These are phyloP conservation scores for Petrocephalus microphthalmus DNA, from an alignment of 2,113 vertebrate species.

Conservation along the genomic window DNA sequence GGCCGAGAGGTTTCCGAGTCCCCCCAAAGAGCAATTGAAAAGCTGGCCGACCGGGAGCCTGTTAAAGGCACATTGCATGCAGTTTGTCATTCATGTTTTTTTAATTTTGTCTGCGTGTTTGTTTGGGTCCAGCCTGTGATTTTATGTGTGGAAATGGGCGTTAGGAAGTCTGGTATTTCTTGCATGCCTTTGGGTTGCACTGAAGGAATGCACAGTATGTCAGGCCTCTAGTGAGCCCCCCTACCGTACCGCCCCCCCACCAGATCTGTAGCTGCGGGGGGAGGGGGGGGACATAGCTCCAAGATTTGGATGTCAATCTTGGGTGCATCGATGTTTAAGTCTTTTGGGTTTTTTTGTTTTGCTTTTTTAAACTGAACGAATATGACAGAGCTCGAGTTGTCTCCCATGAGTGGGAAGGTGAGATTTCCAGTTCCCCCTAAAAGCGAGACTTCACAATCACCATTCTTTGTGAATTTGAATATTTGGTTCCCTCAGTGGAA, in stretches of 20 bases:
- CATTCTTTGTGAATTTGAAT: background rate
- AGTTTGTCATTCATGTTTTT: background rate
- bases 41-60: background rate
- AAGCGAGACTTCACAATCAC: background rate
- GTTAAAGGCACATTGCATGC: conserved; percentile 13
- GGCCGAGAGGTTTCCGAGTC: conserved; percentile 27
- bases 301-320: background rate
- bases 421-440: background rate
- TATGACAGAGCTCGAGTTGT: background rate
- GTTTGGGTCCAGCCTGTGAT: conserved; percentile 11
- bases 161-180: conserved; percentile 52
- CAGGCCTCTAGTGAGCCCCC: conserved; percentile 50
- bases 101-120: background rate
- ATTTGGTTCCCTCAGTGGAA: background rate
- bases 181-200: conserved; percentile 53
- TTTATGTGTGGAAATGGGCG: conserved; percentile 33
- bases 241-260: conserved; percentile 33
- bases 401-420: background rate
- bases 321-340: background rate
- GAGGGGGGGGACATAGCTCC: conserved; percentile 15
- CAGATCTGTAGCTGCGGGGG: conserved; percentile 28
- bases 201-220: conserved; percentile 61
- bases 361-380: background rate
- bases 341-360: background rate
- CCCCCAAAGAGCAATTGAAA: background rate